Base-by-base conservation (phyloP, 2,797 vertebrate genomes). In the Pangasius krempfi region DNA sequence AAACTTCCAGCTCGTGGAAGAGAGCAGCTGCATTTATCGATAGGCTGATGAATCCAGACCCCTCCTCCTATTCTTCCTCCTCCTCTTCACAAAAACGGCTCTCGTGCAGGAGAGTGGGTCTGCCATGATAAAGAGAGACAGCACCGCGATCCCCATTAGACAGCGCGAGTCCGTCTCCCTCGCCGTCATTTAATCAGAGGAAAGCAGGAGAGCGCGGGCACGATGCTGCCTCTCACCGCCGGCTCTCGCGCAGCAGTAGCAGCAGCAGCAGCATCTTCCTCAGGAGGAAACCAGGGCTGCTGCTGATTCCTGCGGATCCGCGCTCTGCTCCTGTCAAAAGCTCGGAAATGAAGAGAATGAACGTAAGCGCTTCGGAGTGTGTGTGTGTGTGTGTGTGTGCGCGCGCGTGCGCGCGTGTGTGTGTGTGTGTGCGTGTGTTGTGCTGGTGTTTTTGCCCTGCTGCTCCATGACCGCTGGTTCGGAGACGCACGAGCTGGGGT, bases 321-420 rank as follows among this genome's bases (percentile, higher is more conserved):
- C 93, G 93, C 92, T 92, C 83, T 94, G 95, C 96, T 95, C 92
- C 93, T 92, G 92, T 90, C 90, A 86, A 92, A 93, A 93, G 93
- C 90, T 90, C 18, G 92, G 91, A 93, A 91, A 96, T 96, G 95
- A 96, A 96, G 93, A 95, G 95, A 92, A 94, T 96, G 95, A 96
- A 96, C 93, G 96, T 96, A 95, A 97, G 96, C 94, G 93, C 91
- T 89, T 93, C 73, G 91, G 94, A 93, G 95, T 95, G 93, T 93
- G 90, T 92, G 91, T 82, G 75, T 33, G 76, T 72, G 37, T 64
- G 80, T 83, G 91, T 91, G 92, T 87, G 93, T 88, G 91, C 0
- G 44, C 0, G 6, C 6, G 44, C 44, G 40, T 3, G 40, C 40
- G 40, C 40, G 33, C 0, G 73, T 52, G 40, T 10, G 91, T 90